A percentile compares a stretch with the other conserved stretches of the same genome.
Conservation (phyloP, 2,888 invertebrate genomes). For the Lasioglossum lativentre region DNA sequence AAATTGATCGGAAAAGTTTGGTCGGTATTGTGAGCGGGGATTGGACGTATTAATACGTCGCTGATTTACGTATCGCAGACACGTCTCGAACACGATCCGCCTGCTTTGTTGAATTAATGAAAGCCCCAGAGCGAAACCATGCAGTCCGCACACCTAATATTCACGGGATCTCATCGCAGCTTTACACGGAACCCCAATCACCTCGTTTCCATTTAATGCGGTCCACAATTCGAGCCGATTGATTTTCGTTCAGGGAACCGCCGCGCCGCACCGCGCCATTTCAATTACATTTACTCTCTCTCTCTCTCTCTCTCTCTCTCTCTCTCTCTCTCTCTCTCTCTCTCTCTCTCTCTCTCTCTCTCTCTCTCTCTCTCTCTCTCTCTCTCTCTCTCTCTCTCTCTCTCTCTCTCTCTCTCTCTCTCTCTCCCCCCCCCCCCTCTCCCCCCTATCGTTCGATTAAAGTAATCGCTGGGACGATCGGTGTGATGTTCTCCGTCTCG, state of each 20-base stretch:
- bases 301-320: not conserved
- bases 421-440: no score
- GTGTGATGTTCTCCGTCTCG: not conserved
- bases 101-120: not conserved
- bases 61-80: not conserved
- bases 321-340: not conserved
- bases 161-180: not conserved
- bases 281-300: not conserved
- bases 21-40: not conserved
- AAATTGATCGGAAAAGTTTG: not conserved
- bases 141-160: not conserved
- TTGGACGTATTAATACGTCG: not conserved
- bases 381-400: not conserved
- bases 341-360: not conserved
- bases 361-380: not conserved
- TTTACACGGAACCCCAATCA: not conserved
- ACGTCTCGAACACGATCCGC: not conserved
- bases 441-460: not conserved
- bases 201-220: not conserved
- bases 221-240: not conserved
- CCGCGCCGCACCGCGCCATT: not conserved
- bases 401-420: not conserved
- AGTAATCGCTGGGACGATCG: not conserved
- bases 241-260: not conserved
- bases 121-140: not conserved